Percentiles rank a stretch among this genome's conserved stretches.
These are phyloP conservation scores for Spheniscus humboldti DNA, from an alignment of 2,797 vertebrate species.

Conservation along the genomic window DNA sequence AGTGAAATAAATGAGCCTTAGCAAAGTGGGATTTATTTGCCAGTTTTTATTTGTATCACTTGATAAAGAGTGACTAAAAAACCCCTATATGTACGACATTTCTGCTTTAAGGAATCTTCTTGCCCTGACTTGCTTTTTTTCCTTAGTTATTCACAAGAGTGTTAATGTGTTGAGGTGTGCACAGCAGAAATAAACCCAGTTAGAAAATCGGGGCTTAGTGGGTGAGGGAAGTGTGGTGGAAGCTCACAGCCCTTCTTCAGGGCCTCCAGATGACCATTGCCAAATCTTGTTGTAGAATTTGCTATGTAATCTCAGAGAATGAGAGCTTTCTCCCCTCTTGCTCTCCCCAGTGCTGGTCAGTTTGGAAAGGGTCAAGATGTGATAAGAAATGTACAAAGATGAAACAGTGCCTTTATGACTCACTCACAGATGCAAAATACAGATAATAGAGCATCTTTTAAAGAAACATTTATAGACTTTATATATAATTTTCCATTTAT, in stretches of 20 bases:
- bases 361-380: neutral
- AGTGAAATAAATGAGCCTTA: neutral
- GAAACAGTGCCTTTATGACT: neutral
- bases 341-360: too few species aligned
- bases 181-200: neutral
- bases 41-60: neutral
- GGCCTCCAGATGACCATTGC: neutral
- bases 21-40: neutral
- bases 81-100: rapidly evolving
- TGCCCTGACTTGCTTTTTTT: neutral
- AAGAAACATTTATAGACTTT: neutral
- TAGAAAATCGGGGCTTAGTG: neutral
- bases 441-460: neutral
- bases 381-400: neutral
- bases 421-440: neutral
- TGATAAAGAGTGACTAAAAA: neutral
- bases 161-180: neutral
- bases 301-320: neutral
- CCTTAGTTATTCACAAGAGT: neutral
- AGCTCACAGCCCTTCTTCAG: neutral
- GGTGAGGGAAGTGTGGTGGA: neutral
- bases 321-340: neutral
- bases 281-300: neutral
- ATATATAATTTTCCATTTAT: neutral
- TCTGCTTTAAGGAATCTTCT: neutral